A percentile compares a stretch with the other conserved stretches of the same genome.
Conservation (phyloP, 1,140 invertebrate species). For the Calephelis nemesis region DNA sequence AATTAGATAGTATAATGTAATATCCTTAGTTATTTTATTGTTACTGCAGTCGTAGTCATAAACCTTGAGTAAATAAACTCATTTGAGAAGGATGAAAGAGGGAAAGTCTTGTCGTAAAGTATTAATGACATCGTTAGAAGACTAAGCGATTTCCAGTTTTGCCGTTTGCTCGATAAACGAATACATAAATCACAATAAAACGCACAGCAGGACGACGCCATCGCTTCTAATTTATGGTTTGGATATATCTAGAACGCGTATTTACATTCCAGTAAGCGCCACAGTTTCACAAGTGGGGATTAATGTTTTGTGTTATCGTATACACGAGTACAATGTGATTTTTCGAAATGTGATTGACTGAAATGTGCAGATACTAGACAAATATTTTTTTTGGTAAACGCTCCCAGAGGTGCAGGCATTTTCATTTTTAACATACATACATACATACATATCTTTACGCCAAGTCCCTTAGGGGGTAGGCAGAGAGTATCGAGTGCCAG, state of each 20-base stretch:
- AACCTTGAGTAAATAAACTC: not conserved
- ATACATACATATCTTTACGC: too few relatives aligned
- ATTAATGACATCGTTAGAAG: constrained; percentile 52
- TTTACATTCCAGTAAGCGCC: not conserved
- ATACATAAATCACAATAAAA: constrained; percentile 68
- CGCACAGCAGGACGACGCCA: constrained; percentile 55
- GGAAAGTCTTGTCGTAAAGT: constrained; percentile 30
- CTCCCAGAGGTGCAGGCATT: too few relatives aligned
- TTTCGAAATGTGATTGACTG: too few relatives aligned
- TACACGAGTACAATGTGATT: too few relatives aligned
- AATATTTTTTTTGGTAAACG: too few relatives aligned
- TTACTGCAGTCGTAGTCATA: not conserved
- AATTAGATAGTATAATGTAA: too few relatives aligned
- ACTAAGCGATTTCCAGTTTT: constrained; percentile 50
- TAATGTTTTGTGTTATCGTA: too few relatives aligned
- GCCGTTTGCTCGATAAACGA: constrained; percentile 60
- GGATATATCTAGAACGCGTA: constrained; percentile 24
- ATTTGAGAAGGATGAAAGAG: constrained; percentile 18
- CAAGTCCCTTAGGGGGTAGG: too few relatives aligned
- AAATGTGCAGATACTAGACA: too few relatives aligned
- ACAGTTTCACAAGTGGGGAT: too few relatives aligned
- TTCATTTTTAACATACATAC: too few relatives aligned
- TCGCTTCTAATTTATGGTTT: constrained; percentile 57
- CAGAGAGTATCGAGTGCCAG: too few relatives aligned
- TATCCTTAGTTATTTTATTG: not conserved